Percentiles rank a stretch among this genome's conserved stretches.
Evolutionary conservation across 1,140 invertebrate species (phyloP).

Genomic region (Hylaeus anthracinus): DNA sequence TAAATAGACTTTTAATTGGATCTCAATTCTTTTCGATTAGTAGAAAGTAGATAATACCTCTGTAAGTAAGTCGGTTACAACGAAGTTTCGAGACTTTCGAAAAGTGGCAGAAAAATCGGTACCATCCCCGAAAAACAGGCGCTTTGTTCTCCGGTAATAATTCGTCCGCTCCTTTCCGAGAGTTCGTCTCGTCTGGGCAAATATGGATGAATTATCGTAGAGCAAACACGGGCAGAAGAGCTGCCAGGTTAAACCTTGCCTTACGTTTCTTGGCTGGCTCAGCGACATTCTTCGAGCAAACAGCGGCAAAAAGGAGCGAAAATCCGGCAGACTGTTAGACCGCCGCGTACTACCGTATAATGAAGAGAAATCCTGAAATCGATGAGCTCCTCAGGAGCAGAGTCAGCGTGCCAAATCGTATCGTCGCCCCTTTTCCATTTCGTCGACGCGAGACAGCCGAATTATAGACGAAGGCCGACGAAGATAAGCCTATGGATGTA

Average conservation of each 20-base stretch:
- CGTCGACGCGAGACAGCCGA: background rate
- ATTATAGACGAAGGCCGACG: background rate
- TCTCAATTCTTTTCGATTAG: too few species aligned
- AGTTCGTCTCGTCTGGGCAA: slow-evolving; percentile 59
- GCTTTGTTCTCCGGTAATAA: slow-evolving; percentile 44
- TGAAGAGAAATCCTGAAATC: slow-evolving; percentile 25
- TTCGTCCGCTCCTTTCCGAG: slow-evolving; percentile 33
- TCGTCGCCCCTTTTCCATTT: background rate
- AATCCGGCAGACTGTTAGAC: slow-evolving; percentile 35
- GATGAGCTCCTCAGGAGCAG: background rate
- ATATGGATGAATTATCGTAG: slow-evolving; percentile 59
- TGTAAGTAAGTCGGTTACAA: background rate
- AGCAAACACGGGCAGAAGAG: slow-evolving; percentile 51
- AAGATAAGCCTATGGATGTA: background rate
- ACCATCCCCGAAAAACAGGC: slow-evolving; percentile 10
- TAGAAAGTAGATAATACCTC: too few species aligned
- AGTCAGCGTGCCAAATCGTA: slow-evolving; percentile 1
- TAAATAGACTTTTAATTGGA: too few species aligned
- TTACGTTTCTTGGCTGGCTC: slow-evolving; percentile 35
- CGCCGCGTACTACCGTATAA: slow-evolving; percentile 6
- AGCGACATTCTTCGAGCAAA: slow-evolving; percentile 56
- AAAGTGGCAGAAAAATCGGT: background rate
- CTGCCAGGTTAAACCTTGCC: slow-evolving; percentile 46
- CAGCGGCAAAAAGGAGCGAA: slow-evolving; percentile 43
- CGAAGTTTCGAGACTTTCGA: background rate